phyloP scores from a whole-genome alignment of 2,888 invertebrate genomes.

The Disparrhopalites patrizii region DNA sequence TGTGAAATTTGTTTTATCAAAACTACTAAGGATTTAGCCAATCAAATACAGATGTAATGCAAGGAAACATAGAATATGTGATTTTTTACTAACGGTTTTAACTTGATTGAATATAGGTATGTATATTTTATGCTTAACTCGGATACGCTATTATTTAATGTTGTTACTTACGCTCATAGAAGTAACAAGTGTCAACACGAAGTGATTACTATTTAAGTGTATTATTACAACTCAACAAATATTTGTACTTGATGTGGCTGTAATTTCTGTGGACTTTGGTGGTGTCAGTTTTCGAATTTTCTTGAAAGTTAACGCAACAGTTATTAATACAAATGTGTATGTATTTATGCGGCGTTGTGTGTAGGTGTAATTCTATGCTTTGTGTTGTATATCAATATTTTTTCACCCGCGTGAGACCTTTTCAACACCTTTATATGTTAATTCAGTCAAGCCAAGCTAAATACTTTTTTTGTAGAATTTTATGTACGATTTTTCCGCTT shows the following conservation, averaged over 20 bases:
- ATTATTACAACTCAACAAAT: neutral
- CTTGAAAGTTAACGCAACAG: neutral
- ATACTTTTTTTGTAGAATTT: neutral
- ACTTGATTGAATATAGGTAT: too few species aligned
- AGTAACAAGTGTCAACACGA: neutral
- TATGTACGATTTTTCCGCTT: neutral
- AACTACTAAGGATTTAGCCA: neutral
- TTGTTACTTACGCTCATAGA: neutral
- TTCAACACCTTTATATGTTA: too few species aligned
- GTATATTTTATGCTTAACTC: too few species aligned
- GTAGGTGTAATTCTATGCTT: too few species aligned
- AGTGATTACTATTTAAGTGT: neutral
- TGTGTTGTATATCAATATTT: too few species aligned
- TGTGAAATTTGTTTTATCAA: neutral
- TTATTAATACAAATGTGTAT: too few species aligned
- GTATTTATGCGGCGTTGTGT: too few species aligned
- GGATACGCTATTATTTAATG: too few species aligned
- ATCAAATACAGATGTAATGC: neutral
- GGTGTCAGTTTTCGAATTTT: neutral
- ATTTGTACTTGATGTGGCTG: neutral
- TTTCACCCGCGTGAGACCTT: too few species aligned
- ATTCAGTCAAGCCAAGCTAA: too few species aligned
- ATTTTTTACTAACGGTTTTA: slow-evolving; percentile 2
- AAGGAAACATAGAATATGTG: neutral
- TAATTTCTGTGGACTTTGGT: too few species aligned